Percentiles rank a stretch among this genome's conserved stretches.
Conservation (phyloP, 1,140 invertebrate genomes). For the Apis laboriosa region DNA sequence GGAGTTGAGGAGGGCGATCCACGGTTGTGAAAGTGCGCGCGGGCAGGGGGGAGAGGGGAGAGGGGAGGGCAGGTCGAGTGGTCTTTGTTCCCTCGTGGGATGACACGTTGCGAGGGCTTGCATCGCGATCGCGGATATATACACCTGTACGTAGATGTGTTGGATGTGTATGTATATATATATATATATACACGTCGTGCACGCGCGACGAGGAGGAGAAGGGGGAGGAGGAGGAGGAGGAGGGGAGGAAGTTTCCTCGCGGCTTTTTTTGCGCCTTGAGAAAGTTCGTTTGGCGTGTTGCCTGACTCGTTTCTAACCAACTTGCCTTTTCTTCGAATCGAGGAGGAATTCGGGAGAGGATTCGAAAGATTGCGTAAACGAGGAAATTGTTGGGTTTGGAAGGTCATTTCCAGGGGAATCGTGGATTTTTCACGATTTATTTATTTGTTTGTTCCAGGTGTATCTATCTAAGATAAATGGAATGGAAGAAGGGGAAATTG, state of each 20-base stretch:
- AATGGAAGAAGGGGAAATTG: too few species aligned
- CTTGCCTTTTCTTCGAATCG: background rate
- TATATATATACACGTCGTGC: too few species aligned
- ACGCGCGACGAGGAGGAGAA: background rate
- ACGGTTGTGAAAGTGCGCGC: slow-evolving; percentile 39
- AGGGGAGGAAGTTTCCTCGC: background rate
- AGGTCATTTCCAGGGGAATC: too few species aligned
- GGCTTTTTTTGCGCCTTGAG: slow-evolving; percentile 17
- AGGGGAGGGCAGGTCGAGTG: slow-evolving; percentile 26
- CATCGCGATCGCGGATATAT: slow-evolving; percentile 20
- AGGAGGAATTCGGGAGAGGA: too few species aligned
- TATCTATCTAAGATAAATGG: too few species aligned
- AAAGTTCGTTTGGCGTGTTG: slow-evolving; percentile 19
- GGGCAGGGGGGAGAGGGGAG: background rate
- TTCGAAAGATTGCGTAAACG: too few species aligned
- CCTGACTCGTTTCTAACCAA: slow-evolving; percentile 4
- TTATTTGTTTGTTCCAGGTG: too few species aligned
- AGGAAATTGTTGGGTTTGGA: too few species aligned
- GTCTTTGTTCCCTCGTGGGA: slow-evolving; percentile 45
- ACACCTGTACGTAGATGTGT: background rate
- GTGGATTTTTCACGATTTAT: too few species aligned
- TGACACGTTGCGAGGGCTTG: slow-evolving; percentile 33
- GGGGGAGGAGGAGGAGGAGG: background rate
- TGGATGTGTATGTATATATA: background rate
- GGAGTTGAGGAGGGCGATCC: slow-evolving; percentile 3